Base-by-base conservation (phyloP, 2,888 invertebrate genomes). In the Agrochola litura region DNA sequence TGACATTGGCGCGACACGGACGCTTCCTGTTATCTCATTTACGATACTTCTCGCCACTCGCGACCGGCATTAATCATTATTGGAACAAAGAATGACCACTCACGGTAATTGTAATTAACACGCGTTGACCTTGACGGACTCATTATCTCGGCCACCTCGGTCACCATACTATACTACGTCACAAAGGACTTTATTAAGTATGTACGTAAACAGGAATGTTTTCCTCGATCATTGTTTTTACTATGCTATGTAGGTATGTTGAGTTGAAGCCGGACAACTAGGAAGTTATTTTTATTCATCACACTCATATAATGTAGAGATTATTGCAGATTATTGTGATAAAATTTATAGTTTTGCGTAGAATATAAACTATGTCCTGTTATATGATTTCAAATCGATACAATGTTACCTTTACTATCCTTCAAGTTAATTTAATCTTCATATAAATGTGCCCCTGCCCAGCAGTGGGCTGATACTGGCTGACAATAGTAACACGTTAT, bases 31-130 rank as follows among this genome's bases (percentile, higher is more conserved):
- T 96, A 95, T 96, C 96, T 95, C 95, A 94, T 93, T 93, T 92
- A 92, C 93, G 94, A 95, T 95, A 94, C 92, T 95, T 93, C 92
- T 93, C 94, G 93, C 91, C 93, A 92, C 92, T 94, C 92, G 94
- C 95, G 94, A 90, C 92, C 92, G 93, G 95, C 95, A 95, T 96
- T 96, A 94, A 95, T 96, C 95, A 95, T 94, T 96, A 96, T 95
- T 95, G 95, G 94, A 96, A 96, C 96, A 96, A 96, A 96, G 96
- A 96, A 95, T 96, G 96, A 95, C 96, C 96, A 96, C 96, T 96
- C 95, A 94, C 95, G 95, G 95, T 95, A 96, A 95, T 96, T 94
- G 94, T 95, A 96, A 96, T 96, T 96, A 96, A 94, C 95, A 95
- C 96, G 95, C 94, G 93, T 93, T 92, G 92, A 88, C 93, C 92